Percentiles rank a stretch among this genome's conserved stretches.
Evolutionary conservation across 2,797 vertebrate species (phyloP).

Genomic region (Malurus leucopterus): DNA sequence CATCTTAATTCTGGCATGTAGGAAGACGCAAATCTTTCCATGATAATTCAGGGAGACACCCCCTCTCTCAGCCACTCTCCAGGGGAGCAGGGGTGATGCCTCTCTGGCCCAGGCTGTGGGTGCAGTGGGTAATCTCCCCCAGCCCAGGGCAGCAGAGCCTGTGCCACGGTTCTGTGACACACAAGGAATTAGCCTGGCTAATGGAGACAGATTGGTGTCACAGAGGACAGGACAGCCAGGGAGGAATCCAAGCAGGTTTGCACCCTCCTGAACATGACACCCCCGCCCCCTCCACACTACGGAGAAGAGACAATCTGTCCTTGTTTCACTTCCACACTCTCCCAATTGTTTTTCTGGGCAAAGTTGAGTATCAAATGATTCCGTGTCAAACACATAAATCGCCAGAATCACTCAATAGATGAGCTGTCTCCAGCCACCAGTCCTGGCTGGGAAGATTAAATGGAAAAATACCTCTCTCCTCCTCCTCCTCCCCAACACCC

Average conservation of each 20-base stretch:
- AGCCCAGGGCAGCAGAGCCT: background rate
- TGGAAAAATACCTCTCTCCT: background rate
- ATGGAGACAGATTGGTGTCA: background rate
- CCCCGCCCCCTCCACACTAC: background rate
- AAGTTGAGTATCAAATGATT: constrained; percentile 12
- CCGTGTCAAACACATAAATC: background rate
- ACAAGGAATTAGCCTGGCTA: background rate
- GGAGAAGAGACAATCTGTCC: background rate
- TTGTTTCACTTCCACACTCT: constrained; percentile 8
- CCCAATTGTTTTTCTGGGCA: background rate
- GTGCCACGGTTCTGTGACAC: background rate
- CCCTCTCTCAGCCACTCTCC: background rate
- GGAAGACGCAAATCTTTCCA: background rate
- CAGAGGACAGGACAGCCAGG: background rate
- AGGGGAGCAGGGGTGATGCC: background rate
- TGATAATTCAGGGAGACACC: background rate
- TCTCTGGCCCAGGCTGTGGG: background rate
- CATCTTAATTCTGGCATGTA: background rate
- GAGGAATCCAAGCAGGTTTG: constrained; percentile 5
- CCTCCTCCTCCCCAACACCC: background rate
- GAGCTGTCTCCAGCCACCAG: background rate
- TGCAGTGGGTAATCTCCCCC: background rate
- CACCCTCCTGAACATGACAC: background rate
- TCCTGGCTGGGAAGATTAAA: background rate
- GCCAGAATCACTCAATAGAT: background rate